Conservation (phyloP, 2,888 invertebrate species). For the Zhuqinia jingwanae region DNA sequence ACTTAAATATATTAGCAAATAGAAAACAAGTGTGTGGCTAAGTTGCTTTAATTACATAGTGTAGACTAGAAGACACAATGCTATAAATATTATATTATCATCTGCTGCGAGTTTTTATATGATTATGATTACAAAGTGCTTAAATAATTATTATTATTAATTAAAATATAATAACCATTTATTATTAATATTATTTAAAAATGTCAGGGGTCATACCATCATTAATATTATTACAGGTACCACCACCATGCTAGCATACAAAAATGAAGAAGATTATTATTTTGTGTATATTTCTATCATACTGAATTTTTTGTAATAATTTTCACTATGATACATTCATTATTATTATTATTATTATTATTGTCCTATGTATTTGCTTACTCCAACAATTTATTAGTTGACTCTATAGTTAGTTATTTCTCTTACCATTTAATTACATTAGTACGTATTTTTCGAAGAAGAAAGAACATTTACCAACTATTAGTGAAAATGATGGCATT, state of each 20-base stretch:
- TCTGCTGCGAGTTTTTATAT: slow-evolving; percentile 38
- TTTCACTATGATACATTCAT: slow-evolving; percentile 30
- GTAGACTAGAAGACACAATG: slow-evolving; percentile 2
- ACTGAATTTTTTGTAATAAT: slow-evolving; percentile 22
- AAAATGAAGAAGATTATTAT: background rate
- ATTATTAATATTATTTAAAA: background rate
- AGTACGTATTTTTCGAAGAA: background rate
- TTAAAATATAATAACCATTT: background rate
- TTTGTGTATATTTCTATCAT: slow-evolving; percentile 46
- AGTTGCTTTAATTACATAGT: slow-evolving; percentile 46
- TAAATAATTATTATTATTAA: background rate
- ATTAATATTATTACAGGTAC: no score
- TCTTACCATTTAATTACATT: no score
- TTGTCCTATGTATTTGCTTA: slow-evolving; percentile 10
- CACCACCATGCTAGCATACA: no score
- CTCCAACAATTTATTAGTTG: background rate
- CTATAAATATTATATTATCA: no score
- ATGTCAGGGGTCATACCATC: background rate
- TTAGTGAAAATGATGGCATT: slow-evolving; percentile 34
- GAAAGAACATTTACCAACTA: background rate
- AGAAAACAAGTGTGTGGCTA: slow-evolving; percentile 17
- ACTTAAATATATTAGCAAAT: slow-evolving; percentile 19
- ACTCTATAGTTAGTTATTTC: background rate
- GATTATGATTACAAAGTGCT: background rate
- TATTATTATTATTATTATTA: no score